Evolutionary conservation across 2,888 invertebrate genomes (phyloP).

Genomic region (Eupithecia abbreviata): DNA sequence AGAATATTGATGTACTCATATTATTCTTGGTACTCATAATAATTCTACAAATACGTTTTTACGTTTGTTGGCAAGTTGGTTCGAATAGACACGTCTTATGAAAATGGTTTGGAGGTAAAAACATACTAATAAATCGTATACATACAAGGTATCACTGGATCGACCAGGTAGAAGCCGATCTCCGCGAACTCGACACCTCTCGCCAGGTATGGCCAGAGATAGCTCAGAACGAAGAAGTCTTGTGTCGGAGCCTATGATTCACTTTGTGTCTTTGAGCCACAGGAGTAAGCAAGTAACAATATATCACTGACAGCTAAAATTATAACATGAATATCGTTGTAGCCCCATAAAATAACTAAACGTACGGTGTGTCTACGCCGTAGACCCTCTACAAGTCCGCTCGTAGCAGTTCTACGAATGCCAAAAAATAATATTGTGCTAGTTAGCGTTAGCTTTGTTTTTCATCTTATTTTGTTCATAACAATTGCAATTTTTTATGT

Average conservation of each 20-base stretch:
- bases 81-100: background rate
- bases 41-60: background rate
- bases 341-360: too few species aligned
- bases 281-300: background rate
- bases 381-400: background rate
- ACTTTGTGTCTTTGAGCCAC: background rate
- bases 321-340: background rate
- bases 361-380: background rate
- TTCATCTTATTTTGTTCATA: too few species aligned
- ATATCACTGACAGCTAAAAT: background rate
- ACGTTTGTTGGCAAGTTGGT: background rate
- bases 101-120: background rate
- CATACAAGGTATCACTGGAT: background rate
- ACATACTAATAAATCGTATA: background rate
- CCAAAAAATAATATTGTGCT: too few species aligned
- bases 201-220: background rate
- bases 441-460: too few species aligned
- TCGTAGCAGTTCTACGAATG: background rate
- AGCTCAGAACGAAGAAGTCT: background rate
- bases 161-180: background rate
- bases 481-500: too few species aligned
- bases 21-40: conserved; percentile 29
- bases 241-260: background rate
- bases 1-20: conserved; percentile 53
- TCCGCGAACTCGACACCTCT: background rate